Base-by-base conservation (phyloP, 1,140 invertebrate species). In the Sitodiplosis mosellana region DNA sequence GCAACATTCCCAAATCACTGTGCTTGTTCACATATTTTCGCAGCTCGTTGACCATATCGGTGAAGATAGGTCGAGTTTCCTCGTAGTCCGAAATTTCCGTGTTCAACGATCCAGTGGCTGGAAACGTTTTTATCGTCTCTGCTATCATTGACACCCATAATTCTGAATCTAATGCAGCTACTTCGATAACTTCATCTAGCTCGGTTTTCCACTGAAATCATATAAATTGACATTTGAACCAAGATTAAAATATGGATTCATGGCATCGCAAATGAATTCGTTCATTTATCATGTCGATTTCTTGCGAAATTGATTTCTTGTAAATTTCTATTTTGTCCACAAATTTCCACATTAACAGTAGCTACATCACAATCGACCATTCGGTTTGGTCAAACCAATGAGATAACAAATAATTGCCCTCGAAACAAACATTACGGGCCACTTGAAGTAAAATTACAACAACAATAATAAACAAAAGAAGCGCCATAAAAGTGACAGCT, bases 61-160 rank as follows among this genome's bases (percentile, higher is more conserved):
- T 81, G 67, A 93, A 94, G 50, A 92, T 89, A 17, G 81, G 78
- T 51, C 81, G 74, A 48, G 87, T 90, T 55, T 92, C 87, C 56
- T 91, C 84, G 45, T 85, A 73, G 63, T 87, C 83, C 46, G 60
- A 59, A 49, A 83, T 83, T 62, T 90, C 82, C 50, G 84, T 83
- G 59, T 94, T 93, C 34, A 95, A 73, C 42, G 81, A 83, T 34
- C 87, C 89, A 7, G 82, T 81, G 1, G 80, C 76, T 2, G 93
- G 90, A 64, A 86, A 93, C 0, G 87, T 88, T 60, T 90, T 90
- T 69, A 97, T 81, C 48, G 92, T 83, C 71, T 97, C 91, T 12
- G 85, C 90, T 52, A 96, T 70, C 85, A 94, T 94, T 0, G 87
- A 87, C 11, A 97, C 92, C 93, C 93, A 97, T 51, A 91, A 76